phyloP scores from a whole-genome alignment of 2,888 invertebrate genomes.

The Eilema depressum region DNA sequence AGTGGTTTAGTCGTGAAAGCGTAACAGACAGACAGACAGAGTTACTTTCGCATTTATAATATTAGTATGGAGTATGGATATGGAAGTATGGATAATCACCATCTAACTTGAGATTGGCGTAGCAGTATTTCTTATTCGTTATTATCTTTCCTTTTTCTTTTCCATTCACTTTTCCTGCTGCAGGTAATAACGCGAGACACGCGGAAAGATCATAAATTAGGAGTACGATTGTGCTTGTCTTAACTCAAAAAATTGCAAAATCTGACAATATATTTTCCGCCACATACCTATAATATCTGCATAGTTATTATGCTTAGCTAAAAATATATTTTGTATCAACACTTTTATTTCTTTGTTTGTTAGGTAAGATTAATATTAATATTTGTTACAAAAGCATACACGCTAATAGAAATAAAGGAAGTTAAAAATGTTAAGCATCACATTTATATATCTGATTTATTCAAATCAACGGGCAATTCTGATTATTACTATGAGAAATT shows the following conservation, averaged over 20 bases:
- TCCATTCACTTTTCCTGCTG: too few species aligned
- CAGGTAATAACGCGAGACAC: too few species aligned
- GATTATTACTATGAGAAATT: conserved; percentile 39
- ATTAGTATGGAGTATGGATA: too few species aligned
- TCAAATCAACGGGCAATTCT: conserved; percentile 41
- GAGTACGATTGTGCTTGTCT: not conserved
- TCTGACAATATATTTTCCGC: not conserved
- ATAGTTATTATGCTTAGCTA: not conserved
- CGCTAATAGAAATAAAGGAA: conserved; percentile 29
- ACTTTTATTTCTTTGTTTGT: conserved; percentile 1
- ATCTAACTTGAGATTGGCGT: not conserved
- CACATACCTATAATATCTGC: too few species aligned
- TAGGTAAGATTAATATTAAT: not conserved
- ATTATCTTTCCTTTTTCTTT: too few species aligned
- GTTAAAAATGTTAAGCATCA: not conserved
- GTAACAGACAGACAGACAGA: too few species aligned
- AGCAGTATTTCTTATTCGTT: not conserved
- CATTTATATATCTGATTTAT: conserved; percentile 31
- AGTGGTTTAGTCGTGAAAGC: too few species aligned
- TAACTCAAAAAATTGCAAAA: not conserved
- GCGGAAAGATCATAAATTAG: not conserved
- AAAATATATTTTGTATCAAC: not conserved
- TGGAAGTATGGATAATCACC: too few species aligned
- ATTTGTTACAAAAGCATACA: conserved; percentile 5
- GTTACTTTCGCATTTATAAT: too few species aligned